These are phyloP conservation scores for Epinephelus malabaricus DNA, from an alignment of 2,797 vertebrate species.

Conservation along the genomic window DNA sequence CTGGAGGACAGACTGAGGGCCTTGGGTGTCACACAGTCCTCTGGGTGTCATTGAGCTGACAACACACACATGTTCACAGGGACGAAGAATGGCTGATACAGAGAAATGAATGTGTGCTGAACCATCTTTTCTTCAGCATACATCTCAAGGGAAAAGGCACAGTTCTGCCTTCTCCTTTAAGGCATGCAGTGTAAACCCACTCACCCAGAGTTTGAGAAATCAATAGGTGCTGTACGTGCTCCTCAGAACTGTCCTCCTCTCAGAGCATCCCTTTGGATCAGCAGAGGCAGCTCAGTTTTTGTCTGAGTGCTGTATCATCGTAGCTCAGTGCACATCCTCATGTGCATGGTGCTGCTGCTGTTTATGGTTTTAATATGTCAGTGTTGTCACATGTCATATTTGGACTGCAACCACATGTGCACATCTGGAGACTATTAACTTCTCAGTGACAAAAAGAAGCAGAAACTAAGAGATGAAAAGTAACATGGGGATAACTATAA, in stretches of 20 bases:
- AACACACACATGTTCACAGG: conserved; percentile 39
- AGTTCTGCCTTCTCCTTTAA: conserved; percentile 52
- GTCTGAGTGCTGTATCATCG: conserved; percentile 64
- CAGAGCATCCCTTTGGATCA: conserved; percentile 54
- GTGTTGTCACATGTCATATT: not conserved
- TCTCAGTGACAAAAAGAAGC: not conserved
- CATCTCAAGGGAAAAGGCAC: conserved; percentile 23
- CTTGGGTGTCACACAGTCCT: conserved; percentile 20
- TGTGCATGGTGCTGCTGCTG: conserved; percentile 17
- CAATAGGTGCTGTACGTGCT: conserved; percentile 71
- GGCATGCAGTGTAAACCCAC: conserved; percentile 65
- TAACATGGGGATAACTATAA: not conserved
- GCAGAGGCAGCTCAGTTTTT: conserved; percentile 45
- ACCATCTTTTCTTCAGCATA: conserved; percentile 32
- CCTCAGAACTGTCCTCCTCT: conserved; percentile 48
- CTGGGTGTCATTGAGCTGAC: conserved; percentile 34
- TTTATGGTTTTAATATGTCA: not conserved
- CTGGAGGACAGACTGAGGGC: conserved; percentile 19
- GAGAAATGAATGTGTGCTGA: conserved; percentile 43
- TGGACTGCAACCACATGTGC: conserved; percentile 5
- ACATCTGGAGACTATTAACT: not conserved
- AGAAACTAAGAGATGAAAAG: not conserved
- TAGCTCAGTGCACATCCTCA: conserved; percentile 26
- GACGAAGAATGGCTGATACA: conserved; percentile 48
- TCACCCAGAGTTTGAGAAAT: conserved; percentile 73